A percentile compares a stretch with the other conserved stretches of the same genome.
phyloP scores from a whole-genome alignment of 2,888 invertebrate species.

The Dryobotodes eremita region DNA sequence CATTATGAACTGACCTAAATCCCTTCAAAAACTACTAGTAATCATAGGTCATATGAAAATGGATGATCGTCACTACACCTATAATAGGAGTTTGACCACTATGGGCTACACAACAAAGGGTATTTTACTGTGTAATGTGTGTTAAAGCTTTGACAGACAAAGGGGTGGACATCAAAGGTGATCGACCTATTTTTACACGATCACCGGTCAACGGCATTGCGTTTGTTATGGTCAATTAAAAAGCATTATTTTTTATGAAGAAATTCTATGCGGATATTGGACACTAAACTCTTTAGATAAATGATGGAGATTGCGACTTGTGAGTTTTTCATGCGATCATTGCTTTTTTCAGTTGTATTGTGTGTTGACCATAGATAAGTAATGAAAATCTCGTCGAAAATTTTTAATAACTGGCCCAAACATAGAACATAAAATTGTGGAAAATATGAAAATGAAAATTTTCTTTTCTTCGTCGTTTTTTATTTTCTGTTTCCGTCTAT shows the following conservation, averaged over 20 bases:
- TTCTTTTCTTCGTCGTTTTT: not conserved
- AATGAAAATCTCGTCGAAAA: not conserved
- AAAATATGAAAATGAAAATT: not conserved
- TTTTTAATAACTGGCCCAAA: not conserved
- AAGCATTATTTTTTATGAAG: constrained; percentile 36
- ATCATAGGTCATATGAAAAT: constrained; percentile 64
- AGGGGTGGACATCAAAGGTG: constrained; percentile 74
- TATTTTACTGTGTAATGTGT: constrained; percentile 49
- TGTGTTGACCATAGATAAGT: not conserved
- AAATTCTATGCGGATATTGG: constrained; percentile 34
- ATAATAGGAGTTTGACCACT: constrained; percentile 68
- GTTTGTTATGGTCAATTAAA: constrained; percentile 52
- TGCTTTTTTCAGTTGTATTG: not conserved
- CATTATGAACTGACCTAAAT: constrained; percentile 67
- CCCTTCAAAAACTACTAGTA: constrained; percentile 37
- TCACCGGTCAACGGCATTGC: constrained; percentile 63
- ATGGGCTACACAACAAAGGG: constrained; percentile 55
- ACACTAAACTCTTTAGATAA: constrained; percentile 43
- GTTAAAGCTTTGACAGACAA: constrained; percentile 60
- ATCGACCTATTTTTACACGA: constrained; percentile 71
- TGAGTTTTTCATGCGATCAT: constrained; percentile 18
- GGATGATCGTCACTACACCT: constrained; percentile 33
- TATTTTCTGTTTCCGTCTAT: not conserved
- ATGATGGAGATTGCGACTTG: constrained; percentile 32
- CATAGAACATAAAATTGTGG: not conserved